Percentiles rank a stretch among this genome's conserved stretches.
These are phyloP conservation scores for Hoplodrina ambigua DNA, from an alignment of 2,888 invertebrate species.

Conservation along the genomic window DNA sequence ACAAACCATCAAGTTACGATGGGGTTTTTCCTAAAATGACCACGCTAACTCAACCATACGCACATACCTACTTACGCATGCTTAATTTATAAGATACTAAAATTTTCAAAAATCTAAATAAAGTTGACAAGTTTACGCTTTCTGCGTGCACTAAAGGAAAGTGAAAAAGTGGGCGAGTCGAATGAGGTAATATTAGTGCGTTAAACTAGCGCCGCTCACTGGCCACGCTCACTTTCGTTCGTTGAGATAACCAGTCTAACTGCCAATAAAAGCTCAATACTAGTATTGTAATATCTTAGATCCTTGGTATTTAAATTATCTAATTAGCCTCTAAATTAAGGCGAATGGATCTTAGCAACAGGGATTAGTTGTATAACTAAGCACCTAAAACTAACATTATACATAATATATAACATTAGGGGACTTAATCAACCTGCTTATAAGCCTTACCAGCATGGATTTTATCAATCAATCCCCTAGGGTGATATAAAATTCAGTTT, in stretches of 20 bases:
- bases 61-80: constrained; percentile 6
- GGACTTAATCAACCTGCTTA: too few relatives aligned
- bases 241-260: constrained; percentile 68
- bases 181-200: constrained; percentile 83
- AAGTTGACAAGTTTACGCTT: constrained; percentile 81
- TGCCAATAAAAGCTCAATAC: constrained; percentile 45
- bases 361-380: not conserved
- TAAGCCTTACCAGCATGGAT: too few relatives aligned
- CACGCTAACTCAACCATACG: constrained; percentile 5
- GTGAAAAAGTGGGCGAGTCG: constrained; percentile 83
- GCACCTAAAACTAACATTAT: not conserved
- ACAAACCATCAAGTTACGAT: constrained; percentile 8
- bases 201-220: constrained; percentile 76
- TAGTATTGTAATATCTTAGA: constrained; percentile 20
- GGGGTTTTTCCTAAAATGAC: constrained; percentile 9
- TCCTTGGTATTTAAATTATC: constrained; percentile 16
- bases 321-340: constrained; percentile 4
- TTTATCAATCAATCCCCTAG: too few relatives aligned
- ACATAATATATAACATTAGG: too few relatives aligned
- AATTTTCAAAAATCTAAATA: constrained; percentile 35
- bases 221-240: constrained; percentile 84
- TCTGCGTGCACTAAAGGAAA: constrained; percentile 82
- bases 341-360: not conserved
- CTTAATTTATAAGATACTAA: constrained; percentile 11
- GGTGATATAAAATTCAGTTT: not conserved